A percentile compares a stretch with the other conserved stretches of the same genome.
Conservation (phyloP, 2,113 vertebrate genomes). For the Osmerus mordax region DNA sequence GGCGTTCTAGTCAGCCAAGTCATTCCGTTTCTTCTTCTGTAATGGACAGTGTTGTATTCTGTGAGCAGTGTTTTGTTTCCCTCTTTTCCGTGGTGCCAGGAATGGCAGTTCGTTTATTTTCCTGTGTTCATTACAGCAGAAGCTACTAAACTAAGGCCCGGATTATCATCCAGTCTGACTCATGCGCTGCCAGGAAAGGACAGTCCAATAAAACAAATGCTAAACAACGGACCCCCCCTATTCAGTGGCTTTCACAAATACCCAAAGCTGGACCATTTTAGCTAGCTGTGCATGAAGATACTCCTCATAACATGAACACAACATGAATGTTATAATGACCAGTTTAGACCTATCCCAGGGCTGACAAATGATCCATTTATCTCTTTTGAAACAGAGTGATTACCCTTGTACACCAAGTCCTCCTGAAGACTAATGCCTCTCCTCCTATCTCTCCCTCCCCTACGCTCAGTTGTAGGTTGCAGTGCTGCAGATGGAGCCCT, state of each 20-base stretch:
- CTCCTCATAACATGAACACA: too few species aligned
- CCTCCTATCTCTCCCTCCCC: constrained; percentile 7
- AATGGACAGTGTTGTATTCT: not conserved
- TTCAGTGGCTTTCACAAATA: constrained; percentile 29
- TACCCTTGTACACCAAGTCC: not conserved
- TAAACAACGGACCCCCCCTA: constrained; percentile 8
- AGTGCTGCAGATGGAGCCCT: constrained; percentile 79
- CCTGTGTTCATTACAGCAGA: constrained; percentile 15
- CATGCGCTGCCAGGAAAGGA: constrained; percentile 30
- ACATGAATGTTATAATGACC: too few species aligned
- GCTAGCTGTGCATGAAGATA: not conserved
- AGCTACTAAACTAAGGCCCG: not conserved
- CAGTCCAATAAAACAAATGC: constrained; percentile 15
- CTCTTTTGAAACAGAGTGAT: not conserved
- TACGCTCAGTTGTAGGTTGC: constrained; percentile 59
- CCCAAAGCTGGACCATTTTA: not conserved
- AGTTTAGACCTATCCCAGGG: not conserved
- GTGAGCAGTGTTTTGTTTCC: not conserved
- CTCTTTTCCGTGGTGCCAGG: not conserved
- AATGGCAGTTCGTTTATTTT: constrained; percentile 14
- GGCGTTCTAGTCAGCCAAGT: too few species aligned
- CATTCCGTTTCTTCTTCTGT: not conserved
- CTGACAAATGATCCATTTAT: not conserved
- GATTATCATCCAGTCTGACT: constrained; percentile 27
- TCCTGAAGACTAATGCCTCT: not conserved